phyloP scores from a whole-genome alignment of 2,888 invertebrate genomes.

The Tetranychus piercei region DNA sequence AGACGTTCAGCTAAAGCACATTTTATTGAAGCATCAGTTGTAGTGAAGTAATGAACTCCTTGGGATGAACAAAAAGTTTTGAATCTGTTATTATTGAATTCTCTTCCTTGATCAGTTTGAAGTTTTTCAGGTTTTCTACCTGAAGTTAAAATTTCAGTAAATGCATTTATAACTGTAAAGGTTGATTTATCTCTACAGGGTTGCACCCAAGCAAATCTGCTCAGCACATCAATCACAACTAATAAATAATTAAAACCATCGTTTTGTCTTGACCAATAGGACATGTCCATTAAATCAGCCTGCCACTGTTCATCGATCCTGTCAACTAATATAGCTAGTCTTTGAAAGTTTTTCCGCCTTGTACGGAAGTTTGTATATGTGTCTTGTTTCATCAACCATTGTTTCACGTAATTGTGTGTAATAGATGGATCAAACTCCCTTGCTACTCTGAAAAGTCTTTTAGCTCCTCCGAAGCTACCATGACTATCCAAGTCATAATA shows the following conservation, averaged over 20 bases:
- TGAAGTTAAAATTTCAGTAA: neutral
- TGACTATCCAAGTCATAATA: neutral
- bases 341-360: neutral
- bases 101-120: slow-evolving; percentile 25
- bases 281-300: slow-evolving; percentile 24
- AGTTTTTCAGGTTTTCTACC: neutral
- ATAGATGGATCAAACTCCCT: neutral
- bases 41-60: slow-evolving; percentile 23
- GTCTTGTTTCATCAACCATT: neutral
- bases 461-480: neutral
- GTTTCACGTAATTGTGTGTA: neutral
- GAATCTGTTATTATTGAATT: slow-evolving; percentile 20
- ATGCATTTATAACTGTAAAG: slow-evolving; percentile 7
- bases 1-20: slow-evolving; percentile 29
- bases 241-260: slow-evolving; percentile 25
- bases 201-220: slow-evolving; percentile 25
- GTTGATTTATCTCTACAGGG: slow-evolving; percentile 26
- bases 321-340: slow-evolving; percentile 18
- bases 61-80: slow-evolving; percentile 16
- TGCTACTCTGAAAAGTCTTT: neutral
- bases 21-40: slow-evolving; percentile 28
- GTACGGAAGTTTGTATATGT: neutral
- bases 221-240: slow-evolving; percentile 26
- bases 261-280: slow-evolving; percentile 19
- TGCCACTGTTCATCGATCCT: slow-evolving; percentile 26